Percentiles rank a stretch among this genome's conserved stretches.
These are phyloP conservation scores for Drepanosiphum platanoidis DNA, from an alignment of 2,888 invertebrate genomes.

Conservation along the genomic window DNA sequence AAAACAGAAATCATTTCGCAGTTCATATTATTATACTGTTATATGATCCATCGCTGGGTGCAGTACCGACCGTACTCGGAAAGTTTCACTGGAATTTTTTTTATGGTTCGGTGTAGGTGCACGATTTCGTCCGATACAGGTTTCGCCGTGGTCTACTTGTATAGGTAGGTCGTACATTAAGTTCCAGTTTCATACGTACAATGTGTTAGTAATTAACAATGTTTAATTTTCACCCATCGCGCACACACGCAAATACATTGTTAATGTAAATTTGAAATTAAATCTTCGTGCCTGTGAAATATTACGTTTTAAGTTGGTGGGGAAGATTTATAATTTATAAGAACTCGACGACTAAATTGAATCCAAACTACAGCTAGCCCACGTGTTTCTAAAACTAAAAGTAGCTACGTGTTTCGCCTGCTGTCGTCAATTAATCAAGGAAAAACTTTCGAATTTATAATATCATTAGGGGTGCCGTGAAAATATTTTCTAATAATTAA, in stretches of 20 bases:
- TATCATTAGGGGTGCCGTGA: neutral
- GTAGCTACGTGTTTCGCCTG: neutral
- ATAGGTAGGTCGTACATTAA: no score
- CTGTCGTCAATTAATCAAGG: neutral
- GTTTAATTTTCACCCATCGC: neutral
- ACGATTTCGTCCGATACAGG: neutral
- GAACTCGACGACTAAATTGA: neutral
- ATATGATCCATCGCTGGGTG: neutral
- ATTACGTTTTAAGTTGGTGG: neutral
- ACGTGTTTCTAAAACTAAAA: neutral
- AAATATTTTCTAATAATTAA: neutral
- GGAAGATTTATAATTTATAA: neutral
- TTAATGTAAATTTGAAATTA: neutral
- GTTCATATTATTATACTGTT: no score
- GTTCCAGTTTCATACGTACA: no score
- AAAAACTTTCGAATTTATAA: constrained; percentile 11
- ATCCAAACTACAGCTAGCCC: neutral
- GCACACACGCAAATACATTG: neutral
- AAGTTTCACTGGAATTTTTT: neutral
- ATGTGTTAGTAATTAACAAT: neutral
- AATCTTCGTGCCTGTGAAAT: neutral
- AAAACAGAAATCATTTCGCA: neutral
- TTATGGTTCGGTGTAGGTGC: neutral
- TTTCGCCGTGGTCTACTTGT: neutral
- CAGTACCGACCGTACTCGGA: neutral